Evolutionary conservation across 1,140 invertebrate species (phyloP).

Genomic region (Plutomurus gul): DNA sequence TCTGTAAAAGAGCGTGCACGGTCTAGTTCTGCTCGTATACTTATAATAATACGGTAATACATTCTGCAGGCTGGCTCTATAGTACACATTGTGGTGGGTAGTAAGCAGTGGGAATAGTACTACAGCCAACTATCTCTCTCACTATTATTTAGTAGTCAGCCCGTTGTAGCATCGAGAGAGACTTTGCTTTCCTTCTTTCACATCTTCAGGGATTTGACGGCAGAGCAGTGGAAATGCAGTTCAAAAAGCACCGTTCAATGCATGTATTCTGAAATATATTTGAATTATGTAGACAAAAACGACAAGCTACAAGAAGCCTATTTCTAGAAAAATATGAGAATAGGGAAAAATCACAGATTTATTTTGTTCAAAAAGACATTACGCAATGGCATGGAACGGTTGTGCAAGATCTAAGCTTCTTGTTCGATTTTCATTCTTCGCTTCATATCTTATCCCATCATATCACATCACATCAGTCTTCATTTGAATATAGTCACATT

Average conservation of each 20-base stretch:
- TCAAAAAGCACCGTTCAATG: background rate
- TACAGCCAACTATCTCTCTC: background rate
- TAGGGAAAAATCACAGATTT: constrained; percentile 11
- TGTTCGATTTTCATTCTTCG: background rate
- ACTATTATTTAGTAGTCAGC: too few relatives aligned
- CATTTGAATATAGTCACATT: too few relatives aligned
- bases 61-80: too few relatives aligned
- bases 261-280: background rate
- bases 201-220: background rate
- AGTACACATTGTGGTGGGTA: too few relatives aligned
- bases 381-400: background rate
- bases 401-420: background rate
- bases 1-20: background rate
- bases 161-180: too few relatives aligned
- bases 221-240: background rate
- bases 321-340: background rate
- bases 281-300: constrained; percentile 21
- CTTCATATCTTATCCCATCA: background rate
- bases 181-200: constrained; percentile 1
- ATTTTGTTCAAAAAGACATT: background rate
- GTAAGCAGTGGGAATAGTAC: background rate
- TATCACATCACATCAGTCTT: background rate
- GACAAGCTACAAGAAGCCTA: constrained; percentile 1
- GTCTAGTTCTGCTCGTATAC: background rate
- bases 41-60: too few relatives aligned